Evolutionary conservation across 2,797 vertebrate genomes (phyloP).

Genomic region (Hirundo rustica): DNA sequence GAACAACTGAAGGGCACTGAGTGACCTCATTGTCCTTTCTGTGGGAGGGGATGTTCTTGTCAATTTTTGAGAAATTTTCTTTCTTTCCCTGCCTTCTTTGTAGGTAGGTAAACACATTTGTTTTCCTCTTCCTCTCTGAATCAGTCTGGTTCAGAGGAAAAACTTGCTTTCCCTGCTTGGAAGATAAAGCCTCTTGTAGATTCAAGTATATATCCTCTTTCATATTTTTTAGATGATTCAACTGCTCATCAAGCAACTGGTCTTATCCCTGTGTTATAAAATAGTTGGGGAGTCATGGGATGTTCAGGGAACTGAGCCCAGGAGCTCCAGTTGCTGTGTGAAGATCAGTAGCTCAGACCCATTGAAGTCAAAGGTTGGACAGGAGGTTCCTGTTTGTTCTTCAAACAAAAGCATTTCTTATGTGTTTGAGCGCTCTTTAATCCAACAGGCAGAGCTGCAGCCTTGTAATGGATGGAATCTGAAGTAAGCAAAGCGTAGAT

Average conservation of each 20-base stretch:
- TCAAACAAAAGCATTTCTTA: neutral
- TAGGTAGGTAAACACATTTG: neutral
- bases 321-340: slow-evolving; percentile 11
- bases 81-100: neutral
- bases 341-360: slow-evolving; percentile 1
- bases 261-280: neutral
- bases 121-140: neutral
- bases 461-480: neutral
- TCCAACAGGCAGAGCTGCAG: neutral
- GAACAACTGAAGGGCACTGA: neutral
- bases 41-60: neutral
- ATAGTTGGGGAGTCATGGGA: slow-evolving; percentile 16
- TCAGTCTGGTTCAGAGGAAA: neutral
- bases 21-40: neutral
- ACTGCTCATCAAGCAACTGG: slow-evolving; percentile 4
- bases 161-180: slow-evolving; percentile 22
- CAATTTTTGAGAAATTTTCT: neutral
- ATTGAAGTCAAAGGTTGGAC: neutral
- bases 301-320: neutral
- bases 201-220: slow-evolving; percentile 31
- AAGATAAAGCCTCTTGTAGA: neutral
- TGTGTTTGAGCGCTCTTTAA: neutral
- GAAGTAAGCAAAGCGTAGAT: neutral
- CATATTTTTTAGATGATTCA: slow-evolving; percentile 24
- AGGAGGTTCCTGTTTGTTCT: slow-evolving; percentile 22